These are phyloP conservation scores for Drosophila mettleri DNA, from an alignment of 2,888 invertebrate species.

Conservation along the genomic window DNA sequence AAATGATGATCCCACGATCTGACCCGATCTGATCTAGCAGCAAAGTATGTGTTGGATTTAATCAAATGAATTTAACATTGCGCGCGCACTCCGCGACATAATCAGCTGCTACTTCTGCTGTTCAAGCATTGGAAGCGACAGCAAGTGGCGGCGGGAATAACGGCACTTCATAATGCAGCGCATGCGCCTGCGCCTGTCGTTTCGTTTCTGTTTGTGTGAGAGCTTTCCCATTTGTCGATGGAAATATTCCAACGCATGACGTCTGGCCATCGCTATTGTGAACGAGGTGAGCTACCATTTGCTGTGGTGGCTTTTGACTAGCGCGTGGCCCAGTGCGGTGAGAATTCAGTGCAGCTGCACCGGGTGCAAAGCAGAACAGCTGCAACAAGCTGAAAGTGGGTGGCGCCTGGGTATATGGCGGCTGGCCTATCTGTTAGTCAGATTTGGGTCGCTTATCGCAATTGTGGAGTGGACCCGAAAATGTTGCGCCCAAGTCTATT, in stretches of 20 bases:
- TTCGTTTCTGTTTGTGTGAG: slow-evolving; percentile 52
- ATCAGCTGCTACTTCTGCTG: slow-evolving; percentile 63
- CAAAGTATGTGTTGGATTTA: slow-evolving; percentile 29
- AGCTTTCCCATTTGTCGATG: slow-evolving; percentile 50
- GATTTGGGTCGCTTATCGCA: slow-evolving; percentile 52
- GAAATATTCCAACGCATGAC: slow-evolving; percentile 74
- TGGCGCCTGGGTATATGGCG: neutral
- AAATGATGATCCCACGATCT: neutral
- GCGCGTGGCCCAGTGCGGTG: slow-evolving; percentile 56
- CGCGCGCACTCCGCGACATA: slow-evolving; percentile 65
- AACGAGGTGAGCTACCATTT: slow-evolving; percentile 31
- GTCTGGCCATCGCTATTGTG: slow-evolving; percentile 60
- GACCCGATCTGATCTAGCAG: slow-evolving; percentile 4
- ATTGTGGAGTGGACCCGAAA: slow-evolving; percentile 41
- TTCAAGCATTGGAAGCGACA: slow-evolving; percentile 31
- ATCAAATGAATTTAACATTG: slow-evolving; percentile 55
- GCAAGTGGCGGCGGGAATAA: neutral
- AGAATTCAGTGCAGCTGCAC: slow-evolving; percentile 67
- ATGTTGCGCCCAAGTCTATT: slow-evolving; percentile 59
- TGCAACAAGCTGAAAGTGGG: slow-evolving; percentile 32
- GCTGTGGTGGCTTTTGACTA: slow-evolving; percentile 29
- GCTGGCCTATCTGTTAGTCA: slow-evolving; percentile 39
- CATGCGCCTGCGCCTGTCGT: slow-evolving; percentile 52
- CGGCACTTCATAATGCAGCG: slow-evolving; percentile 32
- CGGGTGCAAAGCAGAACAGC: slow-evolving; percentile 25